A percentile compares a stretch with the other conserved stretches of the same genome.
Conservation (phyloP, 2,888 invertebrate genomes). For the Cheilosia pagana region DNA sequence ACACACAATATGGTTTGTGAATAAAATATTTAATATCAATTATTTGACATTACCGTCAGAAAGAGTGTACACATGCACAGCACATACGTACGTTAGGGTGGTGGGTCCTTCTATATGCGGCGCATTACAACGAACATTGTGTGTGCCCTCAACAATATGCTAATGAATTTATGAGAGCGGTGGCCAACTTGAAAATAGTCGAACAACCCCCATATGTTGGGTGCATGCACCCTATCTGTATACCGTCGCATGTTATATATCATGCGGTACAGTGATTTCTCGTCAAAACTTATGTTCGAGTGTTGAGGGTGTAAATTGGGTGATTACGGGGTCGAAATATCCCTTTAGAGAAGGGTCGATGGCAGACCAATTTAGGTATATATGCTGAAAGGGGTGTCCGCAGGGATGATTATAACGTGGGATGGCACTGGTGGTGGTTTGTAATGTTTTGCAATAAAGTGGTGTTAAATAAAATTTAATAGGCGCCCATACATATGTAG, state of each 20-base stretch:
- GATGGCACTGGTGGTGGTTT: slow-evolving; percentile 54
- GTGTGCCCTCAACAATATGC: slow-evolving; percentile 66
- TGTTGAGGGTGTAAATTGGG: slow-evolving; percentile 74
- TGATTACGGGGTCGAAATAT: slow-evolving; percentile 21
- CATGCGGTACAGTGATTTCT: slow-evolving; percentile 71
- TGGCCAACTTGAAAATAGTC: slow-evolving; percentile 24
- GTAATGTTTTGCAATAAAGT: slow-evolving; percentile 68
- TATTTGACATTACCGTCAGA: slow-evolving; percentile 68
- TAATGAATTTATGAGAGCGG: slow-evolving; percentile 67
- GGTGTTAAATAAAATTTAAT: slow-evolving; percentile 68
- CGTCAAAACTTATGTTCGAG: slow-evolving; percentile 71
- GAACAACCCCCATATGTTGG: slow-evolving; percentile 48
- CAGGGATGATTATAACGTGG: slow-evolving; percentile 7
- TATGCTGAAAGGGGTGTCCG: slow-evolving; percentile 23
- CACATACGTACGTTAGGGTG: not conserved
- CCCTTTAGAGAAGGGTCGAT: not conserved
- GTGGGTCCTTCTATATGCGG: slow-evolving; percentile 55
- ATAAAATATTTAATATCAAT: slow-evolving; percentile 75
- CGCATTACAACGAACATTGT: slow-evolving; percentile 66
- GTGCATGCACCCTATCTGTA: slow-evolving; percentile 38
- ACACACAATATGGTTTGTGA: slow-evolving; percentile 33
- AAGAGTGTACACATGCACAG: slow-evolving; percentile 15
- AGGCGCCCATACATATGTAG: slow-evolving; percentile 53
- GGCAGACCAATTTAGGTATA: not conserved
- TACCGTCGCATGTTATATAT: slow-evolving; percentile 68